These are phyloP conservation scores for Suncus etruscus DNA, from an alignment of 2,113 vertebrate genomes.

Conservation along the genomic window DNA sequence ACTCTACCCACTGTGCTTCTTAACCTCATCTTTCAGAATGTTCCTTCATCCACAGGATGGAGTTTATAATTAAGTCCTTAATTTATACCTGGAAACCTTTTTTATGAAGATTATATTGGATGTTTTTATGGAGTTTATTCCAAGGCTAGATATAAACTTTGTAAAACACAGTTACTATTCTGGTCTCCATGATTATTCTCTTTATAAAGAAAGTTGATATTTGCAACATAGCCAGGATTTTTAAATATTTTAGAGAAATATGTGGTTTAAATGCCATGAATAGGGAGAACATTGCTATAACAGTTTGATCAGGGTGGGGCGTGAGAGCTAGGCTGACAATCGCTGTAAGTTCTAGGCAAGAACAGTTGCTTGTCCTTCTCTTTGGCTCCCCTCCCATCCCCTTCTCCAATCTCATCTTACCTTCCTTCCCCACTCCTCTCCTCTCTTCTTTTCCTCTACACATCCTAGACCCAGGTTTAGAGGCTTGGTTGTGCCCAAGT, in stretches of 20 bases:
- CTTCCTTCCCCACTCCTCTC: background rate
- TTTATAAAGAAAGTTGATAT: background rate
- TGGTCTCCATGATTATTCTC: background rate
- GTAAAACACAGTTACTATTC: background rate
- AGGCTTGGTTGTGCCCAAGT: background rate
- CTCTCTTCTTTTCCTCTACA: background rate
- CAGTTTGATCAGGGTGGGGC: fast-evolving
- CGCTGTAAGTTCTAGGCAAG: background rate
- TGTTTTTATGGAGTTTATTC: background rate
- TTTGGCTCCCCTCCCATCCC: too few relatives aligned
- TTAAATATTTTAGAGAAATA: background rate
- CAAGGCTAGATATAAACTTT: background rate
- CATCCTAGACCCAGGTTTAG: background rate
- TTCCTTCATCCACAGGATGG: background rate
- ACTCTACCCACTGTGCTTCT: too few relatives aligned
- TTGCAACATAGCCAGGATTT: background rate
- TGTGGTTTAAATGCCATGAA: background rate
- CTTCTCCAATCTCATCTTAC: too few relatives aligned
- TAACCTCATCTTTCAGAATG: background rate
- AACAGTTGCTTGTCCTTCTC: fast-evolving
- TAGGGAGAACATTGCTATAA: fast-evolving
- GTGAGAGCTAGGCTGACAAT: background rate
- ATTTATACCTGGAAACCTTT: background rate
- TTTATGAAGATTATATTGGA: background rate
- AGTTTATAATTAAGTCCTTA: background rate